Base-by-base conservation (phyloP, 2,888 invertebrate genomes). In the Pasiphila rectangulata region DNA sequence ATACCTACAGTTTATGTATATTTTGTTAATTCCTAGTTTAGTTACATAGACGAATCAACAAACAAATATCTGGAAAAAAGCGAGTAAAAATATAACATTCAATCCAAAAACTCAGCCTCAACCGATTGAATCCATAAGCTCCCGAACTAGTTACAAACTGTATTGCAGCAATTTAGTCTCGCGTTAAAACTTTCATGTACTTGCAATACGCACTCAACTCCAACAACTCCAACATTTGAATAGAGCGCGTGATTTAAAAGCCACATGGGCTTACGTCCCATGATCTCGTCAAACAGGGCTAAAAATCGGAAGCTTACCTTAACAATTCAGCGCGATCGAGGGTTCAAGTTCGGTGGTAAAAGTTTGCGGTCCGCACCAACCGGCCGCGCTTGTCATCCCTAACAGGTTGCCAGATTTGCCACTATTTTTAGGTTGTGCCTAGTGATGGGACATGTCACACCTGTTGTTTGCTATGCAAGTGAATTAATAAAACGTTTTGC, bases 401-500 rank as follows among this genome's bases (percentile, higher is more conserved):
- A 87, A 87, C 87, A 85, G 86, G 87, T 86, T 84, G 86, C 77
- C 76, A 75, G 79, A 80, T 80, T 80, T 78, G 74, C 69, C 79
- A 84, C 86, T 83, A 87, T 86, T 87, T 87, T 87, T 87, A 80
- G 79, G 75, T 35, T 72, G 82, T 69, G 73, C 76, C 75, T 81
- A 80, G 86, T 83, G 86, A 77, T 75, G 85, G 64, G 78, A 74
- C 77, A 69, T 51, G 46, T 59, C 71, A 74, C 84, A 84, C 83
- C 86, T 86, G 86, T 85, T 86, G 85, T 75, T 9, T 32, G 17
- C n/a, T n/a, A n/a, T n/a, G n/a, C n/a, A n/a, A n/a, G n/a, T 32
- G 17, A 16, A 17, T 30, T 9, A 16, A 30, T 17, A 16, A 32
- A 32, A 32, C 5, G 9, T 16, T 19, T 32, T 1, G 9, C n/a